These are phyloP conservation scores for Rhineura floridana DNA, from an alignment of 2,113 vertebrate genomes.

Conservation along the genomic window DNA sequence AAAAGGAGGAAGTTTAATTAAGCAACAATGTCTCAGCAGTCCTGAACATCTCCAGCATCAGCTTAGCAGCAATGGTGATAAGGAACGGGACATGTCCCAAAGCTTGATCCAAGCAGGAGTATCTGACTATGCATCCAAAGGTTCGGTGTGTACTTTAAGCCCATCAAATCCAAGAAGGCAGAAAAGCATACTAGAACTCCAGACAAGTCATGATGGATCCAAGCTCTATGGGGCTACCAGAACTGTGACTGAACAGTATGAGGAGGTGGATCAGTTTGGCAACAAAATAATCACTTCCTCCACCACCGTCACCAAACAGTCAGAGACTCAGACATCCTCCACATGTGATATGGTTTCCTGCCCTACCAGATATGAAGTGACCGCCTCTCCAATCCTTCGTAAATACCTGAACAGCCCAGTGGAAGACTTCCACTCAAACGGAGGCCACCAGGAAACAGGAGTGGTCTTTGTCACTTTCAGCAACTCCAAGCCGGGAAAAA, in stretches of 20 bases:
- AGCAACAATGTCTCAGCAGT: constrained; percentile 33
- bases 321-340: constrained; percentile 71
- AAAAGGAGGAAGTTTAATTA: constrained; percentile 37
- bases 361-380: constrained; percentile 65
- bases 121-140: constrained; percentile 20
- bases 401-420: constrained; percentile 70
- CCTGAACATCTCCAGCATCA: constrained; percentile 5
- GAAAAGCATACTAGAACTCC: constrained; percentile 82
- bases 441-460: constrained; percentile 72
- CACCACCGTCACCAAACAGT: constrained; percentile 78
- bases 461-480: constrained; percentile 81
- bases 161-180: constrained; percentile 71
- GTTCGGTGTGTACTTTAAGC: constrained; percentile 45
- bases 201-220: constrained; percentile 73
- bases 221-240: constrained; percentile 74
- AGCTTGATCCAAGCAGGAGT: constrained; percentile 53
- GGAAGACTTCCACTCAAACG: constrained; percentile 57
- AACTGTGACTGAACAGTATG: constrained; percentile 80
- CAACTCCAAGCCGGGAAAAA: constrained; percentile 62
- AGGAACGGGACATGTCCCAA: constrained; percentile 50
- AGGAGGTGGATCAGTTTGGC: constrained; percentile 81
- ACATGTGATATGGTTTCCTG: constrained; percentile 49
- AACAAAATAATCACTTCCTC: constrained; percentile 82
- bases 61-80: constrained; percentile 3
- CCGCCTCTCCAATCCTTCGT: constrained; percentile 72